Evolutionary conservation across 2,113 vertebrate genomes (phyloP).

Genomic region (Odontesthes bonariensis): DNA sequence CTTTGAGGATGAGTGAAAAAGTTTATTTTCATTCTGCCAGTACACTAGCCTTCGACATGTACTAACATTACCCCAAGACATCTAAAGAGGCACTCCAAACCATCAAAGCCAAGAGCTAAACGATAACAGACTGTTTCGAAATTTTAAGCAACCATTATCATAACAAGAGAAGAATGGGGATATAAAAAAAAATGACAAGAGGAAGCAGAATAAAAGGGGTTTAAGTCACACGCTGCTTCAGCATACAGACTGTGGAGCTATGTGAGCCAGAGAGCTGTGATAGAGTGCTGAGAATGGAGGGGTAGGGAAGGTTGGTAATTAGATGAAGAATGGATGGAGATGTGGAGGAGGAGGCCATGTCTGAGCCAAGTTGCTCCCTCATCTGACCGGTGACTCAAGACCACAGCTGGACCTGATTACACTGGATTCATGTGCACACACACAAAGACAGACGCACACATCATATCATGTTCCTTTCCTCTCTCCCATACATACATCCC

Average conservation of each 20-base stretch:
- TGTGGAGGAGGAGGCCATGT: constrained; percentile 62
- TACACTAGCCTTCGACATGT: constrained; percentile 21
- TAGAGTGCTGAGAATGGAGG: constrained; percentile 38
- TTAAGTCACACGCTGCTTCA: constrained; percentile 27
- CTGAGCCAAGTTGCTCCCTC: constrained; percentile 70
- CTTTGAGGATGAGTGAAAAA: constrained; percentile 10
- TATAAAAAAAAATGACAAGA: constrained; percentile 3
- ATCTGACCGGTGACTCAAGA: constrained; percentile 80
- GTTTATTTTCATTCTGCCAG: constrained; percentile 10
- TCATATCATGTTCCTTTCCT: constrained; percentile 63
- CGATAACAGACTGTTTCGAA: constrained; percentile 39
- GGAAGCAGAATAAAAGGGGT: constrained; percentile 25
- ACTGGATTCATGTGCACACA: constrained; percentile 25
- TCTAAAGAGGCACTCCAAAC: constrained; percentile 25
- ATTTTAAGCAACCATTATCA: constrained; percentile 15
- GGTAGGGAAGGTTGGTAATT: constrained; percentile 58
- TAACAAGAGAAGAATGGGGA: constrained; percentile 6
- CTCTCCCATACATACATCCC: constrained; percentile 55
- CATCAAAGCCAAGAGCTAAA: constrained; percentile 46
- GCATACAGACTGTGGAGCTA: constrained; percentile 23
- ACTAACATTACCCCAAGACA: constrained; percentile 37
- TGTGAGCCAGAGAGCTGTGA: constrained; percentile 39
- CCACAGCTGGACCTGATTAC: constrained; percentile 82
- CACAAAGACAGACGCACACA: constrained; percentile 35
- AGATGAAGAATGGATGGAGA: constrained; percentile 77